A percentile compares a stretch with the other conserved stretches of the same genome.
phyloP scores from a whole-genome alignment of 2,797 vertebrate species.

The Microhierax caerulescens region DNA sequence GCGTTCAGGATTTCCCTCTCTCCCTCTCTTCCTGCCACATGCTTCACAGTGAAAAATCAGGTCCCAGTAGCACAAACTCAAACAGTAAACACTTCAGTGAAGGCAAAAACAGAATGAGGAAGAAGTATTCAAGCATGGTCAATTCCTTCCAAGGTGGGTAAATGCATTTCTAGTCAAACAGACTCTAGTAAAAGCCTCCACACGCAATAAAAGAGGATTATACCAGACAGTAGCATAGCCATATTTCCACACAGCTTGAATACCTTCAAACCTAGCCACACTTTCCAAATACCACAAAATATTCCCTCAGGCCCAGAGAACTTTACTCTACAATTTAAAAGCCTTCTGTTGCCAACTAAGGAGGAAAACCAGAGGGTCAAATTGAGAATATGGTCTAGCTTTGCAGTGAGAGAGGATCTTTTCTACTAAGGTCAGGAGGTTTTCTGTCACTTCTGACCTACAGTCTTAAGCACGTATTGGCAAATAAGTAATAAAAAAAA shows the following conservation, averaged over 20 bases:
- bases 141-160: neutral
- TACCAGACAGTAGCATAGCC: neutral
- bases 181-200: neutral
- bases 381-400: neutral
- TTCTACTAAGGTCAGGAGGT: neutral
- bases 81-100: neutral
- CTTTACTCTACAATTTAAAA: constrained; percentile 70
- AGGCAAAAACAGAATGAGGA: neutral
- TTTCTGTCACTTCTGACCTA: neutral
- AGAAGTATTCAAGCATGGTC: neutral
- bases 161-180: neutral
- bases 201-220: constrained; percentile 37
- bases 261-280: constrained; percentile 62
- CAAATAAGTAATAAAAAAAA: neutral
- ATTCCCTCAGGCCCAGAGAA: constrained; percentile 64
- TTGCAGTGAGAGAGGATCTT: neutral
- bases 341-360: constrained; percentile 45
- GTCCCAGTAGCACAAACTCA: neutral
- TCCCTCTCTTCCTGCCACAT: constrained; percentile 7
- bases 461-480: neutral
- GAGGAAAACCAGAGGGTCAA: neutral
- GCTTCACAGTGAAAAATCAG: neutral
- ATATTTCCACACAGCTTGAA: constrained; percentile 3
- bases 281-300: constrained; percentile 71
- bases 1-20: neutral